Conservation (phyloP, 1,140 invertebrate species). For the Choristoneura fumiferana region DNA sequence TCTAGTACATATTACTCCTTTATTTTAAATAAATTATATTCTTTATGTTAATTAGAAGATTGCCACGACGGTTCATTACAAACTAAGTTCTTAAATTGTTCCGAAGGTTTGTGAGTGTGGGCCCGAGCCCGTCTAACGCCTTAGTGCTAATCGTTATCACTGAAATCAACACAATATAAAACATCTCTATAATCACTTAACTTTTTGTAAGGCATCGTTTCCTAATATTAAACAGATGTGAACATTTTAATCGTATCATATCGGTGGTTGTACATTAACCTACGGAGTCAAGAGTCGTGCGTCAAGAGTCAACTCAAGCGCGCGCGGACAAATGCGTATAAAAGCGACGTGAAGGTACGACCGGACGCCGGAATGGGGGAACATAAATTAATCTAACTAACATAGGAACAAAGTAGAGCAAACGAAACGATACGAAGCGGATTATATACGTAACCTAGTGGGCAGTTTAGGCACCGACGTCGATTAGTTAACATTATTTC, state of each 20-base stretch:
- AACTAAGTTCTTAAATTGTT: constrained; percentile 77
- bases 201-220: constrained; percentile 75
- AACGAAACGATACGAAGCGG: constrained; percentile 50
- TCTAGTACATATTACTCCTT: constrained; percentile 76
- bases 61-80: constrained; percentile 74
- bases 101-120: constrained; percentile 64
- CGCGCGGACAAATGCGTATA: constrained; percentile 10
- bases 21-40: constrained; percentile 77
- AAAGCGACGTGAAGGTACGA: constrained; percentile 27
- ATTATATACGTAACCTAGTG: constrained; percentile 62
- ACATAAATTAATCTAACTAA: constrained; percentile 73
- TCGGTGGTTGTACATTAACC: constrained; percentile 73
- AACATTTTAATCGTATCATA: constrained; percentile 50
- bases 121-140: constrained; percentile 53
- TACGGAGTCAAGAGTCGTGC: constrained; percentile 35
- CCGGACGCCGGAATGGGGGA: constrained; percentile 61
- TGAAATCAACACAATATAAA: constrained; percentile 76
- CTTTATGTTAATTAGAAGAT: constrained; percentile 77
- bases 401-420: constrained; percentile 68
- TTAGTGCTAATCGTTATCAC: constrained; percentile 75
- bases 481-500: constrained; percentile 55
- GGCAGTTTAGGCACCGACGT: constrained; percentile 60
- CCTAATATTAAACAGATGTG: constrained; percentile 71
- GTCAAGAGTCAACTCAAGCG: no score
- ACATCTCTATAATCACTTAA: constrained; percentile 75